Evolutionary conservation across 1,140 invertebrate genomes (phyloP).

Genomic region (Microplitis demolitor): DNA sequence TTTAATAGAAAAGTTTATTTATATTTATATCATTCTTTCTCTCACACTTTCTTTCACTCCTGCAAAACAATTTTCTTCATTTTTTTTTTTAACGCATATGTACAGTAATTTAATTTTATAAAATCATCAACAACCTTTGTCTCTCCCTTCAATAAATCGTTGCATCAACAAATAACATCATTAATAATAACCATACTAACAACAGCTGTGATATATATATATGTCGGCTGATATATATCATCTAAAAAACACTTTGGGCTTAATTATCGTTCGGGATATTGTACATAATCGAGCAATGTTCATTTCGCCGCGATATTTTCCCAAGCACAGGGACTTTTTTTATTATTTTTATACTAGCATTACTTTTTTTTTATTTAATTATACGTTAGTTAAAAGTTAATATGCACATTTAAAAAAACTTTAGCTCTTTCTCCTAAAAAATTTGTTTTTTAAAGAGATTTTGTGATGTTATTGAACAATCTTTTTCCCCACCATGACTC

Average conservation of each 20-base stretch:
- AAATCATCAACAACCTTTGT: background rate
- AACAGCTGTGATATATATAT: background rate
- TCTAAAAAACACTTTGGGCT: conserved; percentile 8
- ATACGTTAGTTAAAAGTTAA: background rate
- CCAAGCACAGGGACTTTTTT: background rate
- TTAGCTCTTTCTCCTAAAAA: conserved; percentile 2
- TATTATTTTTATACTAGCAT: background rate
- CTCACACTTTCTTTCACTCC: background rate
- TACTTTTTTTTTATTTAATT: background rate
- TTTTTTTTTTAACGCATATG: background rate
- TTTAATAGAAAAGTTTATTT: too few relatives aligned
- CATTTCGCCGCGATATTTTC: background rate
- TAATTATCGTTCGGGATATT: background rate
- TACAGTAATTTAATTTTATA: conserved; percentile 13
- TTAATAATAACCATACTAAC: background rate
- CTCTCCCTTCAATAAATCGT: background rate
- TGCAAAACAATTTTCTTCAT: background rate
- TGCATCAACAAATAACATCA: conserved; percentile 11
- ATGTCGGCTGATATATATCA: too few relatives aligned
- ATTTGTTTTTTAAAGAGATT: conserved; percentile 65
- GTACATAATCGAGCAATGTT: background rate
- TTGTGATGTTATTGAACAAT: conserved; percentile 79
- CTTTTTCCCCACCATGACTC: conserved; percentile 88
- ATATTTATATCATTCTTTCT: background rate
- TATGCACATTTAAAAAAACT: background rate